Conservation (phyloP, 23 tunicate genomes). For the Halocynthia aurantium region DNA sequence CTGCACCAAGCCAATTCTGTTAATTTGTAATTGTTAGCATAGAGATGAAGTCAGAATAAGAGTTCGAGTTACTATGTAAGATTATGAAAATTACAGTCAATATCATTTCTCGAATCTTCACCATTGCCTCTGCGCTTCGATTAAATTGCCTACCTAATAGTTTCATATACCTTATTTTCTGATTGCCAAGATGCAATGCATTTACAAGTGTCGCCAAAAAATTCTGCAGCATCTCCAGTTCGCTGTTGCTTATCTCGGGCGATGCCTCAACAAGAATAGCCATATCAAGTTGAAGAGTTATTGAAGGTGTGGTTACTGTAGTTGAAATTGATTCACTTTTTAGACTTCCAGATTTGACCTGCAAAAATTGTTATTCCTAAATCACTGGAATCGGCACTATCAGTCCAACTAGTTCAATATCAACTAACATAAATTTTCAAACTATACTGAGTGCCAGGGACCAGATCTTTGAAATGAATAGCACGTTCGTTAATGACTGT, state of each 20-base stretch:
- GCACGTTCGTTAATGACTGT: slow-evolving; percentile 20
- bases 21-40: background rate
- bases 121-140: too few species aligned
- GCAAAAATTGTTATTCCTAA: background rate
- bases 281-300: slow-evolving; percentile 28
- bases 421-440: slow-evolving; percentile 25
- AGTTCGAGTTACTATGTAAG: too few species aligned
- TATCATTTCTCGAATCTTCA: too few species aligned
- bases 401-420: background rate
- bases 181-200: slow-evolving; percentile 18
- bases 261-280: slow-evolving; percentile 43
- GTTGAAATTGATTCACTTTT: slow-evolving; percentile 24
- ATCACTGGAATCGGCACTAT: background rate
- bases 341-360: slow-evolving; percentile 17
- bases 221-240: slow-evolving; percentile 19
- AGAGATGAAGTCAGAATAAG: too few species aligned
- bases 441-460: slow-evolving; percentile 32
- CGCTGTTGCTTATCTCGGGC: slow-evolving; percentile 28
- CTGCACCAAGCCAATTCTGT: slow-evolving; percentile 18
- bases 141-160: too few species aligned
- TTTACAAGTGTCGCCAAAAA: slow-evolving; percentile 26
- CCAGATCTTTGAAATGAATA: slow-evolving; percentile 22
- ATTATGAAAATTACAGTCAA: too few species aligned
- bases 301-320: slow-evolving; percentile 25
- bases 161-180: background rate